Percentiles rank a stretch among this genome's conserved stretches.
Conservation (phyloP, 2,888 invertebrate genomes). For the Auanema freiburgensis region DNA sequence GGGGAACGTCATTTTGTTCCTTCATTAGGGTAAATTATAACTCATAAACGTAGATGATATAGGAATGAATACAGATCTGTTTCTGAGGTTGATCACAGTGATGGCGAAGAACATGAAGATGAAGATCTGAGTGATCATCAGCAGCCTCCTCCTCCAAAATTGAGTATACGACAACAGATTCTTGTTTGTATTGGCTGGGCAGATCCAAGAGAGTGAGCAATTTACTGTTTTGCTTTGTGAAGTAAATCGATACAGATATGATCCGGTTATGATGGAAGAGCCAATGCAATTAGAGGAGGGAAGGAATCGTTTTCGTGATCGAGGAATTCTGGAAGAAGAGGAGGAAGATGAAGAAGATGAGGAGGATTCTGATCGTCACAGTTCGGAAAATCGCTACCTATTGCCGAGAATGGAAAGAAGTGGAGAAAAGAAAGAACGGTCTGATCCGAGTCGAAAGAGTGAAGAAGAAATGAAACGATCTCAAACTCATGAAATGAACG, state of each 20-base stretch:
- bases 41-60: neutral
- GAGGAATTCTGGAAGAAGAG: constrained; percentile 5
- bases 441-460: constrained; percentile 26
- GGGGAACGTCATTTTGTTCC: constrained; percentile 40
- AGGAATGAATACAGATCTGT: constrained; percentile 33
- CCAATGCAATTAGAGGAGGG: constrained; percentile 28
- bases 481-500: no score
- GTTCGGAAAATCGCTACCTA: constrained; percentile 31
- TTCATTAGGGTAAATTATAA: constrained; percentile 38
- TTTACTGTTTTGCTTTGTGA: neutral
- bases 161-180: constrained; percentile 50
- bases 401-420: constrained; percentile 27
- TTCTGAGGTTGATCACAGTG: constrained; percentile 46
- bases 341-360: constrained; percentile 26
- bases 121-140: constrained; percentile 23
- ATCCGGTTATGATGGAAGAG: constrained; percentile 8
- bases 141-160: constrained; percentile 22
- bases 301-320: neutral
- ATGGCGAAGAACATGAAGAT: constrained; percentile 41
- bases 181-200: constrained; percentile 58
- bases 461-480: constrained; percentile 12
- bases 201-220: constrained; percentile 42
- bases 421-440: constrained; percentile 30
- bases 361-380: constrained; percentile 17
- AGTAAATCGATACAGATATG: constrained; percentile 3